phyloP scores from a whole-genome alignment of 1,140 invertebrate genomes.

The Drosophila melanogaster region Release_6_plus_ISO1_MT NT_033777.3:18856501-18857000 shows the following conservation, averaged over 20 bases:
- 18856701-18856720: conserved; percentile 53
- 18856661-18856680: conserved; percentile 30
- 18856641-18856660: conserved; percentile 31
- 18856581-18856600: neutral
- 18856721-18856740: neutral
- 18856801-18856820: conserved; percentile 67
- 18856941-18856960: conserved; percentile 11
- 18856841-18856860: conserved; percentile 37
- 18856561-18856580: conserved; percentile 43
- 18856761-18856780: conserved; percentile 19
- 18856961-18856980: conserved; percentile 7
- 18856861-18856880: conserved; percentile 77
- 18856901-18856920: conserved; percentile 44
- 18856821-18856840: conserved; percentile 40
- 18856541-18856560: conserved; percentile 45
- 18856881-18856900: conserved; percentile 67
- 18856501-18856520: conserved; percentile 22
- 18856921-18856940: conserved; percentile 36
- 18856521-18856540: conserved; percentile 59
- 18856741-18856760: neutral
- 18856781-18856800: conserved; percentile 70
- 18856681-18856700: conserved; percentile 46
- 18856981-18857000: conserved; percentile 43
- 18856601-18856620: conserved; percentile 13
- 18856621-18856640: conserved; percentile 14